These are phyloP conservation scores for Odontomachus brunneus DNA, from an alignment of 1,140 invertebrate genomes.

Conservation along the genomic window DNA sequence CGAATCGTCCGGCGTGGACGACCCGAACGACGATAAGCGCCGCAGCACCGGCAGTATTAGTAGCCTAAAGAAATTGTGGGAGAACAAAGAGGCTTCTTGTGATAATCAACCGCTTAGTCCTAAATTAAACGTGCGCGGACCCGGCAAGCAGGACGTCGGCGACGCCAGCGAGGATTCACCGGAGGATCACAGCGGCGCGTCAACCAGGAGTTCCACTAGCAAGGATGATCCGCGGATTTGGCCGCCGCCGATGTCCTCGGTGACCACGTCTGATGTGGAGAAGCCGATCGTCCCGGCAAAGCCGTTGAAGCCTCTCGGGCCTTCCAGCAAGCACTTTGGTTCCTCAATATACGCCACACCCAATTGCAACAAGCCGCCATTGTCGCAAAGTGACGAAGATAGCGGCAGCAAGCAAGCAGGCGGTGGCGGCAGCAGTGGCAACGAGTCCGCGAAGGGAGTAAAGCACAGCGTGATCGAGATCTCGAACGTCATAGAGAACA, in stretches of 20 bases:
- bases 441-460: constrained; percentile 77
- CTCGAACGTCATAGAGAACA: constrained; percentile 89
- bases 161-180: constrained; percentile 85
- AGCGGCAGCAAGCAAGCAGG: constrained; percentile 28
- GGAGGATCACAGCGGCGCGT: constrained; percentile 83
- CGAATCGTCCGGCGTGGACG: constrained; percentile 79
- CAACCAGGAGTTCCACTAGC: constrained; percentile 82
- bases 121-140: constrained; percentile 85
- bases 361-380: constrained; percentile 80
- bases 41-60: constrained; percentile 96
- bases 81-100: constrained; percentile 88
- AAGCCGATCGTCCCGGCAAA: constrained; percentile 90
- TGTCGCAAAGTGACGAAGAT: constrained; percentile 58
- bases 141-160: constrained; percentile 77
- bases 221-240: constrained; percentile 86
- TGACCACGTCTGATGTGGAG: constrained; percentile 83
- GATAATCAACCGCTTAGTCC: constrained; percentile 88
- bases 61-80: constrained; percentile 96
- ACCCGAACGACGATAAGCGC: constrained; percentile 93
- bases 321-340: constrained; percentile 83
- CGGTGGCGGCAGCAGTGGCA: constrained; percentile 4
- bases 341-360: constrained; percentile 87
- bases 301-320: constrained; percentile 84
- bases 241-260: constrained; percentile 82
- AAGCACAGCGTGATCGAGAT: constrained; percentile 90